Conservation (phyloP, 2,113 vertebrate genomes). For the Megaceryle torquata region DNA sequence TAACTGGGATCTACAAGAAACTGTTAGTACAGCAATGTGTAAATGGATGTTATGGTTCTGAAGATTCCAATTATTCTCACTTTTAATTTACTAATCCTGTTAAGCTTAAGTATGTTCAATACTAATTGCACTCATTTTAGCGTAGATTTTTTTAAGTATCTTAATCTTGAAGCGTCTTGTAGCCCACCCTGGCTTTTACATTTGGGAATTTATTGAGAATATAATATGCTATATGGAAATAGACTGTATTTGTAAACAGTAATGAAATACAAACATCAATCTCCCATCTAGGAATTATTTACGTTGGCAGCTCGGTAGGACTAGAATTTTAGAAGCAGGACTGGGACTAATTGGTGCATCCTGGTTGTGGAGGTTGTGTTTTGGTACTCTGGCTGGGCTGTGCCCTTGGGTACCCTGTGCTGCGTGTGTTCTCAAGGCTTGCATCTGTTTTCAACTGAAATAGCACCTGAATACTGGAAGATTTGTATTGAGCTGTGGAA, state of each 20-base stretch:
- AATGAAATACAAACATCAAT: background rate
- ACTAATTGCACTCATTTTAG: background rate
- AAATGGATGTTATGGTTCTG: background rate
- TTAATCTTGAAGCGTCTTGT: background rate
- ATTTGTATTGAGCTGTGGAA: background rate
- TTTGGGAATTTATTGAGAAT: background rate
- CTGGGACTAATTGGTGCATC: too few relatives aligned
- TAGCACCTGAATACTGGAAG: background rate
- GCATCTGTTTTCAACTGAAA: background rate
- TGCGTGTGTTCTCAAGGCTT: background rate
- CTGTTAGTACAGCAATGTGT: background rate
- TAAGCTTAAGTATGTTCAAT: background rate
- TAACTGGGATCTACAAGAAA: fast-evolving
- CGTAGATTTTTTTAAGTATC: background rate
- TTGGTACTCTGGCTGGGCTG: background rate
- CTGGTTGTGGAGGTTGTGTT: background rate
- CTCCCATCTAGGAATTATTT: background rate
- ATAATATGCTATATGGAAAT: background rate
- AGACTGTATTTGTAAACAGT: background rate
- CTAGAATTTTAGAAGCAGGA: background rate
- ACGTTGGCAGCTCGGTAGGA: background rate
- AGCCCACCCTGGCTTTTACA: background rate
- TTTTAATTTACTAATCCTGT: background rate
- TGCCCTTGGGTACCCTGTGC: background rate
- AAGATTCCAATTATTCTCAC: background rate